Percentiles rank a stretch among this genome's conserved stretches.
phyloP scores from a whole-genome alignment of 2,797 vertebrate species.

The Lithobates sylvaticus region DNA sequence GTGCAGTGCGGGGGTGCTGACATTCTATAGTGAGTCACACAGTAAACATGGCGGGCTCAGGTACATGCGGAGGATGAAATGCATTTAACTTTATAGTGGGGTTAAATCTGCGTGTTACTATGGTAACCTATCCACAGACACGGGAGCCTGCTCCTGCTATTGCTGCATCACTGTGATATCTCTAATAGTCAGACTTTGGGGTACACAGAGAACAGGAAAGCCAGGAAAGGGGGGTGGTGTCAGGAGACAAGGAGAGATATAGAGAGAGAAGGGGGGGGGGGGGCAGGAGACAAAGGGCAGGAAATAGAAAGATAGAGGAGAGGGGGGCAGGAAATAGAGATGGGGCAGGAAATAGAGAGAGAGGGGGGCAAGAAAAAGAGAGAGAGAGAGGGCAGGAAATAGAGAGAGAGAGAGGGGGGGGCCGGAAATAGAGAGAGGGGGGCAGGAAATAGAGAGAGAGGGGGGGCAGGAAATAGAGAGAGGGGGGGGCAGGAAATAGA shows the following conservation, averaged over 20 bases:
- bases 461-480: too few relatives aligned
- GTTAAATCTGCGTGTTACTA: constrained; percentile 57
- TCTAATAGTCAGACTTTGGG: constrained; percentile 8
- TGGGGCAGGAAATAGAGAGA: too few relatives aligned
- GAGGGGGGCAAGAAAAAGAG: too few relatives aligned
- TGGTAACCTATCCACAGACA: constrained; percentile 52
- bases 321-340: too few relatives aligned
- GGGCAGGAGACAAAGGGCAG: not conserved
- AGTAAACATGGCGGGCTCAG: constrained; percentile 52
- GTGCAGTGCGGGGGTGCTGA: constrained; percentile 33
- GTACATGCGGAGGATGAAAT: constrained; percentile 60
- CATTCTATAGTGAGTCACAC: constrained; percentile 51
- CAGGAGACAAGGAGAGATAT: too few relatives aligned
- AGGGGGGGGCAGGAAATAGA: too few relatives aligned
- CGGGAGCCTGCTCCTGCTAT: constrained; percentile 30
- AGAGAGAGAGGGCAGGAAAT: too few relatives aligned
- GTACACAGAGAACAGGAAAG: constrained; percentile 1
- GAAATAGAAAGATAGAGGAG: too few relatives aligned
- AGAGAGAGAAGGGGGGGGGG: not conserved
- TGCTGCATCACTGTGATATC: constrained; percentile 37
- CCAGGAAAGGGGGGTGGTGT: not conserved
- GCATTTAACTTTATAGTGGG: constrained; percentile 58
- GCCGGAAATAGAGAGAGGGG: too few relatives aligned
- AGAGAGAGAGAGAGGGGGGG: too few relatives aligned
- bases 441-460: too few relatives aligned